Percentiles rank a stretch among this genome's conserved stretches.
These are phyloP conservation scores for Trilocha varians DNA, from an alignment of 2,888 invertebrate genomes.

Conservation along the genomic window DNA sequence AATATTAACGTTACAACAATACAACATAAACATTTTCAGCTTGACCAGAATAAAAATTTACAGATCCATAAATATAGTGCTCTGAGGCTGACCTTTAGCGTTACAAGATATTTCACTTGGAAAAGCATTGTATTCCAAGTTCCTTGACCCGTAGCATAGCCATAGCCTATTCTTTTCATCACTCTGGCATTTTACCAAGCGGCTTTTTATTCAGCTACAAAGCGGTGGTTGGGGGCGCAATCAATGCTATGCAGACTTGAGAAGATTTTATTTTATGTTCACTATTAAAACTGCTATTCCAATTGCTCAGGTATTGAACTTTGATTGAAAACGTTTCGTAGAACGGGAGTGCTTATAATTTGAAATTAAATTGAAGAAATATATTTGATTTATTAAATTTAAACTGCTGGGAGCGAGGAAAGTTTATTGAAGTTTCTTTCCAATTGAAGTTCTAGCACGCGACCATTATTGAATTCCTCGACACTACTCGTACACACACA, in stretches of 20 bases:
- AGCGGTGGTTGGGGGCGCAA: constrained; percentile 49
- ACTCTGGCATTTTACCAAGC: constrained; percentile 63
- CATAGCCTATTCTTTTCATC: constrained; percentile 57
- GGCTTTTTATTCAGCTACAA: constrained; percentile 60
- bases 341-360: not conserved
- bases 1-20: too few species aligned
- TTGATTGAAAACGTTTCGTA: constrained; percentile 22
- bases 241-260: constrained; percentile 54
- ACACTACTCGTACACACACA: too few species aligned
- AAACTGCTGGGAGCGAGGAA: too few species aligned
- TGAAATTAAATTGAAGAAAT: too few species aligned
- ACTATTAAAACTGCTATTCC: constrained; percentile 39
- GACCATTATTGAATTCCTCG: too few species aligned
- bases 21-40: not conserved
- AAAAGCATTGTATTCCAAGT: not conserved
- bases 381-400: too few species aligned
- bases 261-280: constrained; percentile 40
- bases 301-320: constrained; percentile 37
- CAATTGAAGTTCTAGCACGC: too few species aligned
- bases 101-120: not conserved
- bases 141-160: constrained; percentile 6
- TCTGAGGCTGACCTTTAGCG: not conserved
- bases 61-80: not conserved
- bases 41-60: not conserved
- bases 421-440: too few species aligned